Conservation (phyloP, 2,113 vertebrate genomes). For the Egretta garzetta region DNA sequence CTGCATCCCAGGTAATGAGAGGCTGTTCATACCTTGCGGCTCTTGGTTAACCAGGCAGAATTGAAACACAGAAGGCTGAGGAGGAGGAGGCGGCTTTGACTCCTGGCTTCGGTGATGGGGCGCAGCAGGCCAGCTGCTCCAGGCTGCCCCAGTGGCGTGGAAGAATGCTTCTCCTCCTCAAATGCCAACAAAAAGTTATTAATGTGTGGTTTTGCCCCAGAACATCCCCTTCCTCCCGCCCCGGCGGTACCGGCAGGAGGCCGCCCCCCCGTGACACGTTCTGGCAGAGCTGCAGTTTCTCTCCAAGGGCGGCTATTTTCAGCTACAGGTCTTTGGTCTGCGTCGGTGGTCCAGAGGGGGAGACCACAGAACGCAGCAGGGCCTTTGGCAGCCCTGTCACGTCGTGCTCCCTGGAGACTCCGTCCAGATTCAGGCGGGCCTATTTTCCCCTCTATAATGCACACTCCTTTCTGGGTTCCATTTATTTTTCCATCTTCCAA, state of each 20-base stretch:
- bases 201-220: neutral
- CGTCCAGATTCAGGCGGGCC: neutral
- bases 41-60: neutral
- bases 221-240: neutral
- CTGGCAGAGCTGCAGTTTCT: neutral
- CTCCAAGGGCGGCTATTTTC: neutral
- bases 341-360: too few relatives aligned
- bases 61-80: accelerated
- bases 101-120: accelerated
- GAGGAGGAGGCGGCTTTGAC: neutral
- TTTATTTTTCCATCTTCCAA: neutral
- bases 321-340: accelerated
- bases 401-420: neutral
- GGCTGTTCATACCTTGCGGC: accelerated
- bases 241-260: neutral
- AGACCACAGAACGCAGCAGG: too few relatives aligned
- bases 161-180: neutral
- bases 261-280: accelerated
- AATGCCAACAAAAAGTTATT: neutral
- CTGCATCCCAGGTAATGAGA: too few relatives aligned
- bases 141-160: accelerated
- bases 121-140: neutral
- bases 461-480: neutral
- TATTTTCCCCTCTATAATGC: neutral
- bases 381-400: neutral